Evolutionary conservation across 2,888 invertebrate species (phyloP).

Genomic region (Xanthorhoe designata): DNA sequence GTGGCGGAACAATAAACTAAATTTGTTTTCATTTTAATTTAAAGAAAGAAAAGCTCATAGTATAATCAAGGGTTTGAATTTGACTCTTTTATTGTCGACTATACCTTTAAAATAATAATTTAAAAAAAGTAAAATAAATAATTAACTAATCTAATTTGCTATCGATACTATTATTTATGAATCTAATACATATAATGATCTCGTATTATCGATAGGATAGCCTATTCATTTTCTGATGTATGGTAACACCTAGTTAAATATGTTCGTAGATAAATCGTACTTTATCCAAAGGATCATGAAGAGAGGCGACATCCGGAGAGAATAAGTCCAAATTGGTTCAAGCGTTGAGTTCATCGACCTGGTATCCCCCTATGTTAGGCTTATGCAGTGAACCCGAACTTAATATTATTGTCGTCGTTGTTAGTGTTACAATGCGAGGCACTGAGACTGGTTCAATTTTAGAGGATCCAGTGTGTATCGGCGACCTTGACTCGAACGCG

Average conservation of each 20-base stretch:
- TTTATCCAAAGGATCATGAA: constrained; percentile 17
- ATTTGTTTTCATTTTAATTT: too few relatives aligned
- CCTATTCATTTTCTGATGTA: neutral
- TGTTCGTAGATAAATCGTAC: constrained; percentile 20
- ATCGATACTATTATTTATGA: too few relatives aligned
- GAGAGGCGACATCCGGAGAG: constrained; percentile 45
- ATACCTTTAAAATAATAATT: too few relatives aligned
- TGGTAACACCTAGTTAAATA: neutral
- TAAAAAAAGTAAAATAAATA: too few relatives aligned
- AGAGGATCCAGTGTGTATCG: constrained; percentile 57
- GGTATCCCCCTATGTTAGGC: constrained; percentile 63
- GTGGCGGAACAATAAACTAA: too few relatives aligned
- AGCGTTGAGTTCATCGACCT: constrained; percentile 73
- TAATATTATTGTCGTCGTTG: constrained; percentile 65
- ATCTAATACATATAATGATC: too few relatives aligned
- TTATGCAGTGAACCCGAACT: constrained; percentile 71
- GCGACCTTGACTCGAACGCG: constrained; percentile 73
- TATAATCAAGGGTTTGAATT: too few relatives aligned
- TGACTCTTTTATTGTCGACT: too few relatives aligned
- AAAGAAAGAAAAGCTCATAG: too few relatives aligned
- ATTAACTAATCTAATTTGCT: too few relatives aligned
- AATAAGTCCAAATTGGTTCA: constrained; percentile 75
- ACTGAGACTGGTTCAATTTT: constrained; percentile 58
- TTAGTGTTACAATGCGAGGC: constrained; percentile 66
- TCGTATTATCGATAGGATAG: too few relatives aligned